Evolutionary conservation across 30 jellyfish, hydroid and myxozoan genomes (phyloP).

Genomic region (Turritopsis rubra): DNA sequence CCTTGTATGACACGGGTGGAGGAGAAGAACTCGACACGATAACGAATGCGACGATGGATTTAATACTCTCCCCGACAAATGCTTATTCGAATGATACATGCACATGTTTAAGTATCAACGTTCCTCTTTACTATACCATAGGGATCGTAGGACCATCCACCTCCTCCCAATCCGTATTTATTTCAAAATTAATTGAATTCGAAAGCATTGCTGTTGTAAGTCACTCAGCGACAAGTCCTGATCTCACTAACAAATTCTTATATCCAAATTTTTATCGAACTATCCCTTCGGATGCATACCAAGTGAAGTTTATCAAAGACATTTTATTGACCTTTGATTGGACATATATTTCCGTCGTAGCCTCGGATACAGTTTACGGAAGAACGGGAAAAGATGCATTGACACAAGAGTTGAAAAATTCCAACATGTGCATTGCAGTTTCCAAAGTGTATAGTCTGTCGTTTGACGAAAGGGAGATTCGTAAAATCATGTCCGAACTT

Average conservation of each 20-base stretch:
- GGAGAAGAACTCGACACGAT: background rate
- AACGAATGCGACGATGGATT: slow-evolving; percentile 13
- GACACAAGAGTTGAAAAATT: background rate
- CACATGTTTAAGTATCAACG: slow-evolving; percentile 8
- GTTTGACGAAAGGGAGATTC: background rate
- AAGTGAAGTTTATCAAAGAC: slow-evolving; percentile 28
- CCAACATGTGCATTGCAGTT: background rate
- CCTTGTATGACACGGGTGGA: slow-evolving; percentile 15
- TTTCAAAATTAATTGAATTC: background rate
- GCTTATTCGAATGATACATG: background rate
- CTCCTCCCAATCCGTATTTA: slow-evolving; percentile 25
- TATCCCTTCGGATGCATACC: slow-evolving; percentile 25
- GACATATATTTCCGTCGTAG: slow-evolving; percentile 30
- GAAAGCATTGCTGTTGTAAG: slow-evolving; percentile 16
- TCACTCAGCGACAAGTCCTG: slow-evolving; percentile 32
- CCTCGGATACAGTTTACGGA: slow-evolving; percentile 31
- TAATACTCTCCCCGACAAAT: background rate
- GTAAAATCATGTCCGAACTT: background rate
- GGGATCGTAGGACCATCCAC: slow-evolving; percentile 37
- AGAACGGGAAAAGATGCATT: slow-evolving; percentile 22
- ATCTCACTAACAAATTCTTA: background rate
- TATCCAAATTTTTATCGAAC: slow-evolving; percentile 33
- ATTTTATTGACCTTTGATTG: slow-evolving; percentile 5
- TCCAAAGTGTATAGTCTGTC: background rate
- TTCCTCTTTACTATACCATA: background rate